Evolutionary conservation across 2,113 vertebrate genomes (phyloP).

Genomic region (Circaetus cinerascens): DNA sequence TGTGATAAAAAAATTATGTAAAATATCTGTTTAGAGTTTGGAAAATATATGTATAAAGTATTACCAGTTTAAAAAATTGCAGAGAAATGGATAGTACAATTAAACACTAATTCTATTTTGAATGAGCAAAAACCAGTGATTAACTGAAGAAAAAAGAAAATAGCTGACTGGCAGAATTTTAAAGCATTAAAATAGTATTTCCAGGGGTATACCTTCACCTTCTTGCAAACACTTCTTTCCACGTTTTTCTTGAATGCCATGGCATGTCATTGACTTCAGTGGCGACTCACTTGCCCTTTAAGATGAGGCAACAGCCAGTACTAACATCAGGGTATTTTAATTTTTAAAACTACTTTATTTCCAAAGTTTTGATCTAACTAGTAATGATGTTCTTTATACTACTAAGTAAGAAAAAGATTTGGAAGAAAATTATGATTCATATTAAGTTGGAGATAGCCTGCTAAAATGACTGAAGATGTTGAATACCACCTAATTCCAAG

Average conservation of each 20-base stretch:
- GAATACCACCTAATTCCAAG: not conserved
- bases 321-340: not conserved
- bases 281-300: not conserved
- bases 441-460: not conserved
- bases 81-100: not conserved
- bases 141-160: not conserved
- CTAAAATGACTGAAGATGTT: not conserved
- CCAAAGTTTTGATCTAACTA: not conserved
- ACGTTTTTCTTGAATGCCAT: not conserved
- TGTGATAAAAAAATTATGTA: not conserved
- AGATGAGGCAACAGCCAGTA: not conserved
- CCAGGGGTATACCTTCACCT: not conserved
- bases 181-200: not conserved
- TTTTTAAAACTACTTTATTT: not conserved
- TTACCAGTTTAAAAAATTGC: not conserved
- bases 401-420: not conserved
- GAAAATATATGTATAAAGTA: not conserved
- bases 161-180: not conserved
- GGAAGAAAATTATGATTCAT: not conserved
- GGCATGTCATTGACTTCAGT: not conserved
- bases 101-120: not conserved
- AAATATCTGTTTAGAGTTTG: not conserved
- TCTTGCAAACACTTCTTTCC: not conserved
- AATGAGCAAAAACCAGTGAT: not conserved
- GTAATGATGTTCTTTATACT: not conserved